Percentiles rank a stretch among this genome's conserved stretches.
phyloP scores from a whole-genome alignment of 2,797 vertebrate species.

The Synaphobranchus kaupii region DNA sequence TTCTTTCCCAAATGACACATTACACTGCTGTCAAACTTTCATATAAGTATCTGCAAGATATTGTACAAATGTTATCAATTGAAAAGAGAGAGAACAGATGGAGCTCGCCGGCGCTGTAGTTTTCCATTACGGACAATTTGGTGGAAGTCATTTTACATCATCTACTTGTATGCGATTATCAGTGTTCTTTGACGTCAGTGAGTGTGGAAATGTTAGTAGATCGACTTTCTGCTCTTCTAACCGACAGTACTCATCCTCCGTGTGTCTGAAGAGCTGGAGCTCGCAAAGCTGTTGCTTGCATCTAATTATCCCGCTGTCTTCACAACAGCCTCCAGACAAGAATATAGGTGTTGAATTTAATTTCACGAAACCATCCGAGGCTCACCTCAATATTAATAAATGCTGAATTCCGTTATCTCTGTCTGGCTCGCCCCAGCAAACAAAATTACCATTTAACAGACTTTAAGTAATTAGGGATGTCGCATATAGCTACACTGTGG shows the following conservation, averaged over 20 bases:
- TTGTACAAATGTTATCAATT: background rate
- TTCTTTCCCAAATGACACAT: background rate
- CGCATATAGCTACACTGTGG: constrained; percentile 24
- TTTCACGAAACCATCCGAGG: constrained; percentile 64
- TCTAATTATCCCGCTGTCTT: constrained; percentile 80
- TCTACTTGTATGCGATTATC: constrained; percentile 63
- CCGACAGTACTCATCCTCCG: constrained; percentile 48
- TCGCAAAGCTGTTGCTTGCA: constrained; percentile 60
- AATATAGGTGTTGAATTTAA: constrained; percentile 72
- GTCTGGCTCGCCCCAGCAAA: constrained; percentile 63
- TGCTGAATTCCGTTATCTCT: constrained; percentile 62
- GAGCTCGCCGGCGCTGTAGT: background rate
- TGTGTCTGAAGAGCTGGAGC: background rate
- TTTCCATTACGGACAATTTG: background rate
- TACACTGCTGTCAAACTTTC: constrained; percentile 1
- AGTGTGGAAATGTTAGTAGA: constrained; percentile 63
- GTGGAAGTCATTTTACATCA: constrained; percentile 42
- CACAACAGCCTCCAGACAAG: constrained; percentile 63
- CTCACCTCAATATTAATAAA: constrained; percentile 70
- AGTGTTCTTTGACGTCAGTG: constrained; percentile 65
- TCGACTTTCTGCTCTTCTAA: constrained; percentile 52
- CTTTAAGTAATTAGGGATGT: constrained; percentile 37
- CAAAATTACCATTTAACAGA: constrained; percentile 31
- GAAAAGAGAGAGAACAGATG: background rate
- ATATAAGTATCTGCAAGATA: background rate